Evolutionary conservation across 2,888 invertebrate genomes (phyloP), one percentile per base, ranked within the genome.

Genomic region (Onchidella celtica): DNA sequence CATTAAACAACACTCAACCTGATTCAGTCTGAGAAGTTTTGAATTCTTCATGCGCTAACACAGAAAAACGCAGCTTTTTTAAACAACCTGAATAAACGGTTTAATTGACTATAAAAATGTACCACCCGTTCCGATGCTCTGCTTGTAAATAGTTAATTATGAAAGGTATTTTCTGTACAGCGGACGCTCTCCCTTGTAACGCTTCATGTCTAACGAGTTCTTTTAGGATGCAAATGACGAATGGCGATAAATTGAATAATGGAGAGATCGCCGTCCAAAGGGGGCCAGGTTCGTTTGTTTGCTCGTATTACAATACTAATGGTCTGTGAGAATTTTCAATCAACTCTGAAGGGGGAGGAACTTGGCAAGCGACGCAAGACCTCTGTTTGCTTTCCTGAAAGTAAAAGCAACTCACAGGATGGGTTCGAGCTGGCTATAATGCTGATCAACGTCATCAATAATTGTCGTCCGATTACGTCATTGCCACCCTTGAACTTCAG

Each of bases 251-350:
- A 78, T 69, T 70, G 70, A 70, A 78, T 78, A 78, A 70, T 61
- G 63, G 69, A 36, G 70, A 36, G 59, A 69, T 17, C 59, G 59
- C 59, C 3, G 40, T 21, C 3, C 27, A 9, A 78, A 70, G 9
- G 17, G 68, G 69, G 34, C 32, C 65, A 66, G 65, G 69, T 59
- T 38, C 40, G 38, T 61, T 32, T 78, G 70, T 61, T 77, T 59
- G 47, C 70, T 59, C 38, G 38, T 40, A 70, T 78, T 61, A 78
- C 78, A 78, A 78, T 78, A 70, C 59, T 78, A 78, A 78, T 78
- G 78, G 78, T 69, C 61, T 70, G 78, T 38, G 59, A 78, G 78
- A 78, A 78, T 78, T 78, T 59, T 78, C 78, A 78, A 78, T 78
- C 69, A 78, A 61, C 69, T 61, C 69, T 29, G 21, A 27, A 59